Percentiles rank a stretch among this genome's conserved stretches.
phyloP scores from a whole-genome alignment of 2,797 vertebrate species.

The Cygnus olor region DNA sequence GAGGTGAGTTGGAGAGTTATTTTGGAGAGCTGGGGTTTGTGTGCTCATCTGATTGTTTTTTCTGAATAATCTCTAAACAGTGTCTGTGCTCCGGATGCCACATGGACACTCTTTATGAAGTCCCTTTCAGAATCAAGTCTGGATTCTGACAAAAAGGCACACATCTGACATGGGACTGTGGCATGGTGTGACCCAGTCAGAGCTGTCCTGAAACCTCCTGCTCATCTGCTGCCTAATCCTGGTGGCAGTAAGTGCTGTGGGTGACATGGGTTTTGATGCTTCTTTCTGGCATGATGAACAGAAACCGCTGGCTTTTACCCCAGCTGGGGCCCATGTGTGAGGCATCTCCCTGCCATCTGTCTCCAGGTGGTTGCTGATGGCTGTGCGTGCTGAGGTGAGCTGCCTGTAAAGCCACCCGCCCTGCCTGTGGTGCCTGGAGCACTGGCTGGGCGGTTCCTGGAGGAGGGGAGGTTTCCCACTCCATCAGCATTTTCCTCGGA shows the following conservation, averaged over 20 bases:
- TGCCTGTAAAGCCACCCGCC: neutral
- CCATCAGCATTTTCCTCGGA: fast-evolving
- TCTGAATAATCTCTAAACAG: neutral
- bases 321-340: fast-evolving
- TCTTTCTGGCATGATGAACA: neutral
- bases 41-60: neutral
- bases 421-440: neutral
- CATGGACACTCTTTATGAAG: fast-evolving
- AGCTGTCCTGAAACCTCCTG: neutral
- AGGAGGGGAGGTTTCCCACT: neutral
- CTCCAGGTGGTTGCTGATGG: neutral
- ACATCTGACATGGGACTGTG: neutral
- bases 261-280: neutral
- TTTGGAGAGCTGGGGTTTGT: neutral
- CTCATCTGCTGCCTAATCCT: neutral
- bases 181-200: neutral
- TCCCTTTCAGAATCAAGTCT: neutral
- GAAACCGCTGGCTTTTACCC: neutral
- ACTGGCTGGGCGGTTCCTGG: neutral
- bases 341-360: fast-evolving
- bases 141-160: neutral
- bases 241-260: neutral
- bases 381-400: neutral
- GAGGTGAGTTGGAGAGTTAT: neutral
- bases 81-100: neutral